phyloP scores from a whole-genome alignment of 2,888 invertebrate genomes.

The Chironomus tentans region DNA sequence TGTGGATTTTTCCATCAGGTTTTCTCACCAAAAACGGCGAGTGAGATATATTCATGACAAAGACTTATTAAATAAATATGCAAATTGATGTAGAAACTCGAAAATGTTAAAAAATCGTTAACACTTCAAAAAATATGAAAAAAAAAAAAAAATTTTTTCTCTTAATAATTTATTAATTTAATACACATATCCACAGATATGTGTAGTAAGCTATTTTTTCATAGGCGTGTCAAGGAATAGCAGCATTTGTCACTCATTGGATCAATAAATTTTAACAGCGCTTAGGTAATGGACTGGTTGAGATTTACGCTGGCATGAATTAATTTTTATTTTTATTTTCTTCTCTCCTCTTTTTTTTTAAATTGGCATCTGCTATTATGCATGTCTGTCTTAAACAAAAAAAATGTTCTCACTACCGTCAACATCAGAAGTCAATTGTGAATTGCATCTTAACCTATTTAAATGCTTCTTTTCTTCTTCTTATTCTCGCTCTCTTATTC shows the following conservation, averaged over 20 bases:
- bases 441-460: conserved; percentile 6
- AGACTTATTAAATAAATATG: neutral
- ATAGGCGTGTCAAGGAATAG: neutral
- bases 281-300: conserved; percentile 24
- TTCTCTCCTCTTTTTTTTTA: neutral
- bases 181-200: neutral
- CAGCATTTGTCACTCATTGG: conserved; percentile 1
- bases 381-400: neutral
- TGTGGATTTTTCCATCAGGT: too few relatives aligned
- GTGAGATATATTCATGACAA: neutral
- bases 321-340: neutral
- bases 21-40: neutral
- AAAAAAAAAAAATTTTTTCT: neutral
- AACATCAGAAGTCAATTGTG: neutral
- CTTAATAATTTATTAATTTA: neutral
- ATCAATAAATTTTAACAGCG: conserved; percentile 11
- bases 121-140: neutral
- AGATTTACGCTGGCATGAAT: neutral
- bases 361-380: neutral
- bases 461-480: too few relatives aligned
- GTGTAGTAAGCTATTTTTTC: neutral
- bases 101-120: neutral
- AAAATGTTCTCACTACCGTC: neutral
- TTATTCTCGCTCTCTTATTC: neutral
- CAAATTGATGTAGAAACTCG: neutral